A percentile compares a stretch with the other conserved stretches of the same genome.
Conservation (phyloP, 1,140 invertebrate species). For the Panagrolaimus sp. region DNA sequence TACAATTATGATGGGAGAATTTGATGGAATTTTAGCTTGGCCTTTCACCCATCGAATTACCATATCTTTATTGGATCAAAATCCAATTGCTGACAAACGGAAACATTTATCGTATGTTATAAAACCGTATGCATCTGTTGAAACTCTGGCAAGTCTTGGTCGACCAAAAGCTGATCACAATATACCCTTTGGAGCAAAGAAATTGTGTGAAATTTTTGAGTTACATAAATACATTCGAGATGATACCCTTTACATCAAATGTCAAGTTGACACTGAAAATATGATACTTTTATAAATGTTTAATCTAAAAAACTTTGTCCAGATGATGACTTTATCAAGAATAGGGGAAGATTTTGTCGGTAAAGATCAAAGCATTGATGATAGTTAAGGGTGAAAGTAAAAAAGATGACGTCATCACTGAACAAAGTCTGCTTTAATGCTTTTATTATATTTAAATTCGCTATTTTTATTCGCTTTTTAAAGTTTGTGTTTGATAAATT, state of each 20-base stretch:
- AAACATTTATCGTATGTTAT: slow-evolving; percentile 55
- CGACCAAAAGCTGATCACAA: slow-evolving; percentile 60
- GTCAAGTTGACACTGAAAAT: slow-evolving; percentile 71
- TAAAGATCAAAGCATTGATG: too few species aligned
- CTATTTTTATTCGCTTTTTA: too few species aligned
- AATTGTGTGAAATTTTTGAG: slow-evolving; percentile 59
- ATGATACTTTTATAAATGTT: too few species aligned
- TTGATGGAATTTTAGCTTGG: slow-evolving; percentile 85
- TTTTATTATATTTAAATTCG: too few species aligned
- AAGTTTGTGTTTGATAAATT: too few species aligned
- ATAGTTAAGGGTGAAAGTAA: too few species aligned
- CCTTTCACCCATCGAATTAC: slow-evolving; percentile 86
- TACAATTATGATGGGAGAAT: slow-evolving; percentile 85
- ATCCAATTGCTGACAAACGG: slow-evolving; percentile 60
- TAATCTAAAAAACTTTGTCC: too few species aligned
- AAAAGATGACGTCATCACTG: too few species aligned
- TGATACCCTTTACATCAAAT: slow-evolving; percentile 81
- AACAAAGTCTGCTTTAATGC: too few species aligned
- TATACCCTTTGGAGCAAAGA: slow-evolving; percentile 60
- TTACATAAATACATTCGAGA: slow-evolving; percentile 72
- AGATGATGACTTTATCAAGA: too few species aligned
- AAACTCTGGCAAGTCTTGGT: slow-evolving; percentile 59
- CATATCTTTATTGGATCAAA: slow-evolving; percentile 81
- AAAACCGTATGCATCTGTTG: slow-evolving; percentile 58
- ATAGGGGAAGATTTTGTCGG: too few species aligned